Base-by-base conservation (phyloP, 2,888 invertebrate species). In the Vannuccia rotundouncinata region DNA sequence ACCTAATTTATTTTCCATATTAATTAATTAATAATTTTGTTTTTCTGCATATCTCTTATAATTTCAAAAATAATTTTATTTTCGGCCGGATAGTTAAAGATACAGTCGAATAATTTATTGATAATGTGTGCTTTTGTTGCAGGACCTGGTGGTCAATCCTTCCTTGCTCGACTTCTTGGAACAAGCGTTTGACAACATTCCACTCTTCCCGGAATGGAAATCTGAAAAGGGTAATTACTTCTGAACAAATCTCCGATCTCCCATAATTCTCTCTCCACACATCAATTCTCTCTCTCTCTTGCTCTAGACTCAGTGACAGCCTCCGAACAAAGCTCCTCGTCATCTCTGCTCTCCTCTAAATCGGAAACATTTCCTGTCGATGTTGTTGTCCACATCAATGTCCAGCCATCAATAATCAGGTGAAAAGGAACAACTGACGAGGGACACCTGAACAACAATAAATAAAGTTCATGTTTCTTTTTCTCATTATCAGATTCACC, bases 331-430 rank as follows among this genome's bases (percentile, higher is more conserved):
- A 27, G 25, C 66, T 66, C 66, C 17, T 79, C 74, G 17, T 28
- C 79, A 2, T 31, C 59, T 78, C 29, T 78, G 29, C 78, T 79
- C 30, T 75, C 31, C 29, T 75, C 75, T 17, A 30, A 30, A 22
- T 31, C 28, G 77, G 80, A 80, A 79, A 31, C 78, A 2, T 80
- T 99, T 88, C 98, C 98, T 0, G 96, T 99, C 0, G 98, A 99
- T 89, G 96, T 99, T 29, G 94, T 99, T 84, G 96, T 99, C 66
- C 96, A 96, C 89, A 94, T 99, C 90, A 94, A 95, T 88, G 96
- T 98, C 92, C 95, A 97, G 87, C 96, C 97, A 0, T 95, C 95
- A 80, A 94, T 95, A 0, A 95, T 97, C 5, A 66, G 66, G 66
- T 66, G 10, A 5, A 45, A 13, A 17, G 45, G 5, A 45, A 45